Conservation (phyloP, 2,797 vertebrate genomes). For the Amblyraja radiata region DNA sequence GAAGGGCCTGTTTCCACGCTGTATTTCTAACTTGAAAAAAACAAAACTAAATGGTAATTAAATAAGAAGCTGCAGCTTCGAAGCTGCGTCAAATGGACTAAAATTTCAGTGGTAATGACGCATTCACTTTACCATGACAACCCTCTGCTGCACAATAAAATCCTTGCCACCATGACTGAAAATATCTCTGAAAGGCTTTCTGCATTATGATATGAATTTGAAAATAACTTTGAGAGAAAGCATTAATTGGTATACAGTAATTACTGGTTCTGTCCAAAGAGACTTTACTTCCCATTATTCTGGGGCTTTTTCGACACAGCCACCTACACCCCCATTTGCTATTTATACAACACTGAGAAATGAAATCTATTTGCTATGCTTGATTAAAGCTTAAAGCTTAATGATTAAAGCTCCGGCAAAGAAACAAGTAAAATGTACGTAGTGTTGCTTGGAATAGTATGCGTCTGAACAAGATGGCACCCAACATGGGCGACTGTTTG, state of each 20-base stretch:
- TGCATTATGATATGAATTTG: not conserved
- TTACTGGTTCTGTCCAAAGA: not conserved
- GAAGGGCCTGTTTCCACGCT: too few relatives aligned
- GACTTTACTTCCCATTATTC: not conserved
- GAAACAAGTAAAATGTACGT: not conserved
- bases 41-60: too few relatives aligned
- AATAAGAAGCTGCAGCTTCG: not conserved
- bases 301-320: too few relatives aligned
- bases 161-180: not conserved
- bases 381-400: not conserved
- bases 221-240: not conserved
- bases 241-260: not conserved
- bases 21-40: too few relatives aligned
- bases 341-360: not conserved
- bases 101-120: slow-evolving; percentile 13
- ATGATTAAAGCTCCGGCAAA: not conserved
- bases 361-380: not conserved
- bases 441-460: not conserved
- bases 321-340: not conserved
- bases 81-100: not conserved
- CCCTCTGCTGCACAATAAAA: not conserved
- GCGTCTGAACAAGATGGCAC: not conserved
- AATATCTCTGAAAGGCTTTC: slow-evolving; percentile 15
- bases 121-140: slow-evolving; percentile 7
- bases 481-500: too few relatives aligned